Base-by-base conservation (phyloP, 2,797 vertebrate species). In the Otus scops region DNA sequence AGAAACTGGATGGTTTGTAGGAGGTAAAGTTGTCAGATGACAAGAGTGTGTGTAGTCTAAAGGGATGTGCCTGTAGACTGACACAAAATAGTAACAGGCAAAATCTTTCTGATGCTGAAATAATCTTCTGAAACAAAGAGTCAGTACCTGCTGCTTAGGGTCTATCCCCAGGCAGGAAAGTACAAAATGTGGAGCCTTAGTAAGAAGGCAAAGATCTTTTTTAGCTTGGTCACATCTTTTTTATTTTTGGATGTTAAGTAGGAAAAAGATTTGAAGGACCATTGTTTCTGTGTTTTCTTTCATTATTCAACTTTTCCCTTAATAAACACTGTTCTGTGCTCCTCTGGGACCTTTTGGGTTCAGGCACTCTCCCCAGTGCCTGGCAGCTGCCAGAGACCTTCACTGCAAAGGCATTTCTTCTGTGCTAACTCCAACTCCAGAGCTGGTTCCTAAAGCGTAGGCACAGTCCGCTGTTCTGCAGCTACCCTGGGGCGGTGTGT, bases 361-460 rank as follows among this genome's bases (percentile, higher is more conserved):
- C 71, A 85, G 89, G 68, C 75, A 41, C 32, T 83, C 71, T 92
- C 96, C 92, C 85, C 89, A 93, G 71, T 36, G 85, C 63, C 87
- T 96, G 80, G 38, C 68, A 88, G 73, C 91, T 94, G 86, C 93
- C 91, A 93, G 53, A 92, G 87, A 34, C 70, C 95, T 90, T 65
- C 79, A 12, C 60, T 89, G 92, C 54, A 57, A 59, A 89, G 68
- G 36, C 82, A 43, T 94, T 94, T 89, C 68, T 92, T 83, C 51
- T 53, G 48, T 57, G 57, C 67, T 59, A 41, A 69, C 9, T 59
- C 50, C 57, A 63, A 14, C 47, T 91, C 65, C 86, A 60, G 15
- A 86, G 41, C 7, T 76, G 68, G 51, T 67, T 56, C 22, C 6
- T 32, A 24, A 15, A 14, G 8, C 10, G 73, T 8, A 59, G 71